phyloP scores from a whole-genome alignment of 2,797 vertebrate species.

The Scarus forsteni region DNA sequence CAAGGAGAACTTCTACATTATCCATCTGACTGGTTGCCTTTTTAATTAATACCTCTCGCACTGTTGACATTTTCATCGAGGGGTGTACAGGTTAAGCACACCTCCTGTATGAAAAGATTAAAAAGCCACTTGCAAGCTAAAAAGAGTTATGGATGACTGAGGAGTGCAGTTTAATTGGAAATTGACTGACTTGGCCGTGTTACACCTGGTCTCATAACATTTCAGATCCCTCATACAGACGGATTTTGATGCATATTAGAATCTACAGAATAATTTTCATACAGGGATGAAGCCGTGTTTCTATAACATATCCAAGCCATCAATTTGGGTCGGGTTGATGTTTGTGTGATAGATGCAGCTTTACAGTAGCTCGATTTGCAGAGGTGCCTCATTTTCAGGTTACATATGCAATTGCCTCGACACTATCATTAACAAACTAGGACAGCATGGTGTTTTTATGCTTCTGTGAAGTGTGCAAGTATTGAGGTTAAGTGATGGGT shows the following conservation, averaged over 20 bases:
- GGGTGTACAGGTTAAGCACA: conserved; percentile 57
- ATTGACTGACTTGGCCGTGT: conserved; percentile 74
- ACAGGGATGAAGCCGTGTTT: conserved; percentile 67
- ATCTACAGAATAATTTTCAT: conserved; percentile 42
- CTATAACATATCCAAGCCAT: conserved; percentile 69
- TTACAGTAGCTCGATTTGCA: conserved; percentile 61
- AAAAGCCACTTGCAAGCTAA: conserved; percentile 66
- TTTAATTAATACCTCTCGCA: conserved; percentile 59
- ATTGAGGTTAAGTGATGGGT: too few relatives aligned
- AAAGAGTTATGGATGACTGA: conserved; percentile 69
- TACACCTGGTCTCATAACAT: conserved; percentile 74
- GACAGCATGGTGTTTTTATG: too few relatives aligned
- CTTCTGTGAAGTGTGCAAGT: too few relatives aligned
- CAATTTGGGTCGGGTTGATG: conserved; percentile 78
- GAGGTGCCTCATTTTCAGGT: conserved; percentile 40
- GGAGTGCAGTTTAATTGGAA: conserved; percentile 70
- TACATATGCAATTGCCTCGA: conserved; percentile 44
- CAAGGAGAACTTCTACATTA: conserved; percentile 38
- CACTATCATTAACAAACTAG: conserved; percentile 39
- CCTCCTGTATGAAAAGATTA: conserved; percentile 66
- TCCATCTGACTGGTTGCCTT: conserved; percentile 46
- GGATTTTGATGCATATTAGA: conserved; percentile 61
- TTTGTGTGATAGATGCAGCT: conserved; percentile 82
- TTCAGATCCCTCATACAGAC: conserved; percentile 53
- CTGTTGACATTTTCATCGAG: conserved; percentile 53